Evolutionary conservation across 2,113 vertebrate genomes (phyloP).

Genomic region (Pangasianodon hypophthalmus): DNA sequence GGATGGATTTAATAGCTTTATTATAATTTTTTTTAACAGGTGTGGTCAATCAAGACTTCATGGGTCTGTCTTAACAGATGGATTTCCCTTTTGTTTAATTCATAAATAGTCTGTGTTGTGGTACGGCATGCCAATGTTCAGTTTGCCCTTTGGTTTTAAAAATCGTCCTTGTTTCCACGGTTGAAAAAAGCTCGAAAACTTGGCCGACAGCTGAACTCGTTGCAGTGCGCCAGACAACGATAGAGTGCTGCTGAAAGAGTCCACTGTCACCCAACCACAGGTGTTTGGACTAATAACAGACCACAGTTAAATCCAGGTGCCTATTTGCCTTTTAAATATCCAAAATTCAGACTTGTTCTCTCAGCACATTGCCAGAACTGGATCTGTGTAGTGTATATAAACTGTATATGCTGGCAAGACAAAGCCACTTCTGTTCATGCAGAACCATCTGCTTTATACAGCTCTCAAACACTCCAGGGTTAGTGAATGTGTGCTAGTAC

Average conservation of each 20-base stretch:
- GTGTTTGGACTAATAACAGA: conserved; percentile 20
- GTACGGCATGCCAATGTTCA: background rate
- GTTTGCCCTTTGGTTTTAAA: background rate
- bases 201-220: background rate
- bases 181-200: background rate
- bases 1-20: background rate
- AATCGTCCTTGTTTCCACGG: background rate
- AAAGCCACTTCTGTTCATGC: background rate
- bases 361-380: conserved; percentile 9
- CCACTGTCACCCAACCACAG: background rate
- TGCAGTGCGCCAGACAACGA: background rate
- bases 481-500: background rate
- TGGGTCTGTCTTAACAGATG: background rate
- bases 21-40: background rate
- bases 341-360: conserved; percentile 11
- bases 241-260: background rate
- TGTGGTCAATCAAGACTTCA: background rate
- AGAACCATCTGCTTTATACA: conserved; percentile 5
- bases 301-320: conserved; percentile 25
- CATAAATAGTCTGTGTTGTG: background rate
- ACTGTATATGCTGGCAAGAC: background rate
- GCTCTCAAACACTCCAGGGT: background rate
- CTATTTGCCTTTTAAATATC: conserved; percentile 49
- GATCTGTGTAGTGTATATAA: conserved; percentile 19
- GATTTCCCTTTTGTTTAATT: background rate